Evolutionary conservation across 2,888 invertebrate genomes (phyloP), one percentile per base, ranked within the genome.

Genomic region (Anthrax anthrax): DNA sequence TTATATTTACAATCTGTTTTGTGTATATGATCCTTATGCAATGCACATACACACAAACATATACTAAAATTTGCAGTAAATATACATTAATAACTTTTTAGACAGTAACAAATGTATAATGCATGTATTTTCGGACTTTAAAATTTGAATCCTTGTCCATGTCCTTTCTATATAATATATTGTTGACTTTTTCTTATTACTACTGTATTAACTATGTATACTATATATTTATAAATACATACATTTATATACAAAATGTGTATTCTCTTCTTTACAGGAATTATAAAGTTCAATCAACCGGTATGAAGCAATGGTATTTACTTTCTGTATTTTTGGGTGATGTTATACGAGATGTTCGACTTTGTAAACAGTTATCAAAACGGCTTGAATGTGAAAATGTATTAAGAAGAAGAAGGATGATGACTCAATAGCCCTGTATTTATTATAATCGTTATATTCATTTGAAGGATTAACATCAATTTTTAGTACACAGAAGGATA

Each of bases 241-340:
- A n/a, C n/a, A n/a, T n/a, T n/a, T n/a, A n/a, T n/a, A n/a, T n/a
- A n/a, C n/a, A n/a, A n/a, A n/a, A n/a, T n/a, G n/a, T n/a, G n/a
- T n/a, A n/a, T 43, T 46, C 42, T 43, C 47, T 39, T 49, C 46
- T 49, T 51, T 47, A 32, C 75, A 88, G 87, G 58, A 81, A 82
- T 59, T 87, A 86, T 74, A 84, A 83, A 67, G 72, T 76, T 45
- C 83, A 84, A 42, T 76, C 81, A 36, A 80, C 81, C 55, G 77
- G 77, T 56, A 77, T 78, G 60, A 82, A 86, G 65, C 84, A 88
- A 70, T 81, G 81, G 69, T 88, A 86, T 66, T 72, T 89, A 36
- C 76, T 88, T 52, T 88, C 87, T 61, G 84, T 88, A 51, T 88
- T 88, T 69, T 71, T 89, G 48, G 88, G 88, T 27, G 85, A 89